Base-by-base conservation (phyloP, 2,888 invertebrate genomes). In the Octodonta nipae region DNA sequence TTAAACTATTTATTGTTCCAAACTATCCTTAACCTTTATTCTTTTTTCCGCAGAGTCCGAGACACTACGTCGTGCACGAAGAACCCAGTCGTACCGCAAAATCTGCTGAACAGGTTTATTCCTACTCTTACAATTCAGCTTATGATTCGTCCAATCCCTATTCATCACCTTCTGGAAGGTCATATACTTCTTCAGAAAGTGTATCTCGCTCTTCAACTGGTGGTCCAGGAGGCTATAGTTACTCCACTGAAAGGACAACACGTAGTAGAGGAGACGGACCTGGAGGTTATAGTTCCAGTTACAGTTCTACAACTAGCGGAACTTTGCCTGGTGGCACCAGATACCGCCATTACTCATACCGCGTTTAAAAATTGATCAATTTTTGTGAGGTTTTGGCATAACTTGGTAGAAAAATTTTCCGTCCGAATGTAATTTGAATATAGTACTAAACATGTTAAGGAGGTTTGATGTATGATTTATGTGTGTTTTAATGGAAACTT, bases 331-430 rank as follows among this genome's bases (percentile, higher is more conserved):
- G 79, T 55, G 85, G 86, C 61, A 82, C 79, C 56, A 66, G 64
- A 54, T 86, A 85, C 66, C 81, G 86, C 55, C 83, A 85, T 64
- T 86, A 75, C 69, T 83, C 84, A 52, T 85, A 86, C 68, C 79
- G 83, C 65, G 83, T 86, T 60, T 87, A 80, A 72, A 57, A 41
- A 17, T 17, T 17, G 8, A 17, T 6, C 8, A 6, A 17, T 17
- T 17, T 6, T 6, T 17, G 17, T 17, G 6, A 6, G n/a, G 17
- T 17, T 17, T 5, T 8, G 17, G 5, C 6, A 6, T 17, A 17
- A 6, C 17, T 17, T 17, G 17, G 17, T 17, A 5, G 17, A 17
- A 6, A 8, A 17, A 17, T 17, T 17, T 17, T n/a, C n/a, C n/a
- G n/a, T n/a, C n/a, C n/a, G n/a, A n/a, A n/a, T n/a, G n/a, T n/a